Conservation (phyloP, 2,888 invertebrate species). For the Epinotia brunnichana region DNA sequence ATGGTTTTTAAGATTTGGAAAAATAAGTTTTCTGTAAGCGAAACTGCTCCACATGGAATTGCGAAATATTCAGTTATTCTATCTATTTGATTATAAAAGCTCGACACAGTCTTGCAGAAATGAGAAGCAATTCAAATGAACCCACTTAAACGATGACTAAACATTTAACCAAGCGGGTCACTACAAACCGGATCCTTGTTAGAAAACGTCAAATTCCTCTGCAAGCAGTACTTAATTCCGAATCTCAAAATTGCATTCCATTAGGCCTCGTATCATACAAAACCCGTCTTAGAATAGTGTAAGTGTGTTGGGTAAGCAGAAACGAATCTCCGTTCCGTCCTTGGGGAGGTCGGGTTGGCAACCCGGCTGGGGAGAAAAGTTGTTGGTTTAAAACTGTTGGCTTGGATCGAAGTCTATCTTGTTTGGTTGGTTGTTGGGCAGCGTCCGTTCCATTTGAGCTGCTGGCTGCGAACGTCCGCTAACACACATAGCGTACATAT, state of each 20-base stretch:
- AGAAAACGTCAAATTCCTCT: slow-evolving; percentile 44
- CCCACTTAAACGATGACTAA: slow-evolving; percentile 32
- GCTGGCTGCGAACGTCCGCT: slow-evolving; percentile 74
- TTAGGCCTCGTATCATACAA: slow-evolving; percentile 69
- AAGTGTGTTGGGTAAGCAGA: slow-evolving; percentile 71
- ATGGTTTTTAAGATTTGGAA: no score
- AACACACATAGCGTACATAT: slow-evolving; percentile 81
- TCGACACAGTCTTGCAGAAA: neutral
- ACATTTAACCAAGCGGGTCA: slow-evolving; percentile 39
- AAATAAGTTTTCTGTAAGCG: no score
- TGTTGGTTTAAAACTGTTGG: slow-evolving; percentile 3
- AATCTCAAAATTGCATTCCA: slow-evolving; percentile 54
- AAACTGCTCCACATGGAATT: no score
- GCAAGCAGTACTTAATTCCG: slow-evolving; percentile 44
- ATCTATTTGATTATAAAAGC: neutral
- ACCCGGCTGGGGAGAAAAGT: slow-evolving; percentile 51
- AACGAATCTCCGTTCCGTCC: slow-evolving; percentile 69
- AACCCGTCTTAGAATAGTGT: slow-evolving; percentile 68
- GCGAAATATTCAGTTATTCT: no score
- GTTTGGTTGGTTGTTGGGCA: slow-evolving; percentile 57
- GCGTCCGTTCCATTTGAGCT: slow-evolving; percentile 81
- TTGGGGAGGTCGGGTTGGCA: slow-evolving; percentile 73
- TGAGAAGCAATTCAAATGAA: slow-evolving; percentile 12
- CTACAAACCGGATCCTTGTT: slow-evolving; percentile 40
- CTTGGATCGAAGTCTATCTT: slow-evolving; percentile 54